Evolutionary conservation across 2,888 invertebrate species (phyloP).

Genomic region (Onchidella celtica): DNA sequence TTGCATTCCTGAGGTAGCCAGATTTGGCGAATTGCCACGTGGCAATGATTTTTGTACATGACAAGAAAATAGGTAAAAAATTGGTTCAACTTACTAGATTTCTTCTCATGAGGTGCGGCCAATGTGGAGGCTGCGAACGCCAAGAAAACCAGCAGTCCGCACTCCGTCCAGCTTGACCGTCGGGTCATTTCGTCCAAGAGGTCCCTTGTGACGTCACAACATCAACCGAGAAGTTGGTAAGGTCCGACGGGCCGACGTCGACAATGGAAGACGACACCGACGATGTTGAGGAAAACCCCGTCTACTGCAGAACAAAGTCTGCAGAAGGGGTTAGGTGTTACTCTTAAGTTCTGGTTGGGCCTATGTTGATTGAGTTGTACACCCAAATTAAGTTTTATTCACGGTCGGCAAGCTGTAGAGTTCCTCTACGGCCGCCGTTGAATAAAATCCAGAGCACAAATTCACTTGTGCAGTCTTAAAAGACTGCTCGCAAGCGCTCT

Average conservation of each 20-base stretch:
- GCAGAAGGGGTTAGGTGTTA: no score
- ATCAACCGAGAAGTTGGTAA: background rate
- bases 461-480: constrained; percentile 18
- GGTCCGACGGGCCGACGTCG: background rate
- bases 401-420: constrained; percentile 4
- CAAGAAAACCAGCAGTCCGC: constrained; percentile 24
- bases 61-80: background rate
- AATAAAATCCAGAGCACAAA: background rate
- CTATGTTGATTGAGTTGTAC: background rate
- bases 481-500: background rate
- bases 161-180: constrained; percentile 38
- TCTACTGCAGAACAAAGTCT: background rate
- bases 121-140: constrained; percentile 18
- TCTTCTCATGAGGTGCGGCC: constrained; percentile 26
- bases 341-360: background rate
- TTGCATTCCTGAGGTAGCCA: no score
- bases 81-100: background rate
- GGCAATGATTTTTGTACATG: no score
- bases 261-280: background rate
- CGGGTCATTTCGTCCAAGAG: constrained; percentile 12
- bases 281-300: background rate
- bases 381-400: background rate
- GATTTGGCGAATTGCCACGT: no score
- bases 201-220: constrained; percentile 11
- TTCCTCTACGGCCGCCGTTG: constrained; percentile 10